Evolutionary conservation across 2,797 vertebrate genomes (phyloP).

Genomic region (Sparus aurata): DNA sequence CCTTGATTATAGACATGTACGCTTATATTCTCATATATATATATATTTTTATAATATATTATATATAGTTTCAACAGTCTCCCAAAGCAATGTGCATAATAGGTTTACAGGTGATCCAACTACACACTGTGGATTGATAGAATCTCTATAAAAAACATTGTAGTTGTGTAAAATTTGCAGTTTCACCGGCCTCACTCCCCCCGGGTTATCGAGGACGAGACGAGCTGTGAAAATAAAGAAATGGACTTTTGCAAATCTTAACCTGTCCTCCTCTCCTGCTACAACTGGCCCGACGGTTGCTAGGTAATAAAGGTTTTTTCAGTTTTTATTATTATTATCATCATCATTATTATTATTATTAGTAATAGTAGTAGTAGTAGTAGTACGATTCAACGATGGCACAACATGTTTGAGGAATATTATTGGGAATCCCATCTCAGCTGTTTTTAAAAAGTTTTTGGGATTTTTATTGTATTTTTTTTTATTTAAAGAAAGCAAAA

Average conservation of each 20-base stretch:
- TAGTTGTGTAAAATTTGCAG: conserved; percentile 83
- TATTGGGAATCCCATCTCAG: conserved; percentile 76
- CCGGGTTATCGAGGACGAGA: conserved; percentile 57
- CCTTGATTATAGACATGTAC: conserved; percentile 83
- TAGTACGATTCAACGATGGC: conserved; percentile 81
- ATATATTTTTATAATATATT: conserved; percentile 70
- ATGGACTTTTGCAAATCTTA: conserved; percentile 79
- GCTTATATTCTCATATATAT: conserved; percentile 78
- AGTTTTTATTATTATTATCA: conserved; percentile 50
- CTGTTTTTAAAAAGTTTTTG: conserved; percentile 48
- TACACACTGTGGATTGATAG: conserved; percentile 82
- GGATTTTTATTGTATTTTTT: conserved; percentile 41
- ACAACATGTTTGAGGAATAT: conserved; percentile 81
- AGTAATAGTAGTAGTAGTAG: conserved; percentile 69
- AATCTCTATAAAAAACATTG: conserved; percentile 82
- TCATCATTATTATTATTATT: conserved; percentile 49
- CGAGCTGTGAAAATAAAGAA: conserved; percentile 75
- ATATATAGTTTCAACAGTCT: conserved; percentile 87
- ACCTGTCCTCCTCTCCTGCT: conserved; percentile 84
- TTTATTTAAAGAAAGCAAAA: conserved; percentile 60
- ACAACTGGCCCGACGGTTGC: conserved; percentile 84
- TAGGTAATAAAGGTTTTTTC: conserved; percentile 76
- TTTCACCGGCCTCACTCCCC: conserved; percentile 72
- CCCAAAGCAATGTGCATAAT: conserved; percentile 89
- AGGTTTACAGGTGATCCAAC: conserved; percentile 85